Evolutionary conservation across 2,113 vertebrate genomes (phyloP).

Genomic region (Gavia stellata): DNA sequence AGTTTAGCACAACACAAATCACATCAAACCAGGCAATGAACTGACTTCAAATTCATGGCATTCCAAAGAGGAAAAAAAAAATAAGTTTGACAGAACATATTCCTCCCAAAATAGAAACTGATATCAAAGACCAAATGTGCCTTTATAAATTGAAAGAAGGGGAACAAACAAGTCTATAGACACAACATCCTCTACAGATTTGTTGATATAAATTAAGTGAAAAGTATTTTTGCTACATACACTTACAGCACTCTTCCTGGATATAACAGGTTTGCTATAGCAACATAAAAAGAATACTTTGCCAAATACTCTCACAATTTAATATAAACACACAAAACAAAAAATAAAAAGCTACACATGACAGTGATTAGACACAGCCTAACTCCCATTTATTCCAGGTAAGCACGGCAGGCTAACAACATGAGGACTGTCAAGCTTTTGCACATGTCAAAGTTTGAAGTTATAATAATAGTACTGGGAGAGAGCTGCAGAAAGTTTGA

Average conservation of each 20-base stretch:
- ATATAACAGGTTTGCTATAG: constrained; percentile 10
- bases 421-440: background rate
- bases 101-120: constrained; percentile 22
- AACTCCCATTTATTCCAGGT: background rate
- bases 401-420: background rate
- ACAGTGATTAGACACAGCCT: background rate
- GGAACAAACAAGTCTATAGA: constrained; percentile 34
- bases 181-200: constrained; percentile 31
- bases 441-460: background rate
- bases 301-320: background rate
- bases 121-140: background rate
- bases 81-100: background rate
- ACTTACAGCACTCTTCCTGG: background rate
- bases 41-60: background rate
- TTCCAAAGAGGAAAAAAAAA: background rate
- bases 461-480: background rate
- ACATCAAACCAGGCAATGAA: background rate
- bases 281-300: background rate
- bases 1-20: constrained; percentile 2
- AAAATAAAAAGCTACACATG: background rate
- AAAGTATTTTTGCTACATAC: background rate
- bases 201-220: constrained; percentile 27
- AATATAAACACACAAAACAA: background rate
- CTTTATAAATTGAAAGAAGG: background rate
- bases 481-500: background rate